Conservation (phyloP, 2,113 vertebrate genomes). For the Lichenostomus cassidix region DNA sequence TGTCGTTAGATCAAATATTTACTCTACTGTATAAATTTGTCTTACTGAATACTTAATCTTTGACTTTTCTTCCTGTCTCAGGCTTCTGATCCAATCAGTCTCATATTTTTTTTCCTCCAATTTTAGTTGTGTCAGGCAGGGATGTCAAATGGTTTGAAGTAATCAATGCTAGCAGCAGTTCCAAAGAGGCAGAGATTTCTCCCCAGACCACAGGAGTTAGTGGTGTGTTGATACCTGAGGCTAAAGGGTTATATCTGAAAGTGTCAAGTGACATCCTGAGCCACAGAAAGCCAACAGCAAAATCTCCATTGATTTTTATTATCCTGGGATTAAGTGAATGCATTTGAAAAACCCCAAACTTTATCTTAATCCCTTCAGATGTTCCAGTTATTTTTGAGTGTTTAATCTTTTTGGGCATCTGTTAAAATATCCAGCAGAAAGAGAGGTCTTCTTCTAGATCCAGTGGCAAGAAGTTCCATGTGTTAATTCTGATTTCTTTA, state of each 20-base stretch:
- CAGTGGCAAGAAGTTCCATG: not conserved
- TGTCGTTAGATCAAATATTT: not conserved
- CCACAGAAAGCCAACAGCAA: not conserved
- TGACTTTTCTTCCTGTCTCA: not conserved
- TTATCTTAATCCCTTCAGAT: not conserved
- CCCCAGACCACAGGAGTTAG: not conserved
- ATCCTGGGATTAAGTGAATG: not conserved
- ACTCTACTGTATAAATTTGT: not conserved
- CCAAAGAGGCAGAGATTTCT: not conserved
- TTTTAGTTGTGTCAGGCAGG: not conserved
- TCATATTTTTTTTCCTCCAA: not conserved
- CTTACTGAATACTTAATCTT: not conserved
- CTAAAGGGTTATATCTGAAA: not conserved
- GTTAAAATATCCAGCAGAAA: not conserved
- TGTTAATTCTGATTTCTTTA: not conserved
- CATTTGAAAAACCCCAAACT: not conserved
- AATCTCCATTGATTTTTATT: conserved; percentile 4
- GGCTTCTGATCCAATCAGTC: not conserved
- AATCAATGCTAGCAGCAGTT: not conserved
- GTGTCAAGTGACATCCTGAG: not conserved
- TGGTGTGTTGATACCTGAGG: not conserved
- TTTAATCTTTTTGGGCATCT: not conserved
- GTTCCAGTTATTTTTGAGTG: not conserved
- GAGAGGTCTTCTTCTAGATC: not conserved
- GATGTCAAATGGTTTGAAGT: not conserved